A percentile compares a stretch with the other conserved stretches of the same genome.
Conservation (phyloP, 2,888 invertebrate species). For the Caenorhabditis sp. region DNA sequence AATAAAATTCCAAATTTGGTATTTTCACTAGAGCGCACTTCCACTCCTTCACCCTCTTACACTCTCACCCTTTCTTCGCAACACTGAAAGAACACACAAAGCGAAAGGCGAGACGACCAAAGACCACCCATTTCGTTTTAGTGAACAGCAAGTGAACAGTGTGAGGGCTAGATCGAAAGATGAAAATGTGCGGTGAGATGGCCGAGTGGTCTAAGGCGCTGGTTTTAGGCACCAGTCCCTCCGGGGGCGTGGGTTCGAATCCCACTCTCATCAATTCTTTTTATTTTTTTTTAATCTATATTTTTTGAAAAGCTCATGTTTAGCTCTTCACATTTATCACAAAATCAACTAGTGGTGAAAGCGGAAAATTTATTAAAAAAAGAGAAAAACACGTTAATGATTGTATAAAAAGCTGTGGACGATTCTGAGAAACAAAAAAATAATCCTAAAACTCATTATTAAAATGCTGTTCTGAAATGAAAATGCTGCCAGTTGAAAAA, state of each 20-base stretch:
- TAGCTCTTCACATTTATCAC: too few relatives aligned
- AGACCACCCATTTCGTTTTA: too few relatives aligned
- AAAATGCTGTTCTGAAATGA: neutral
- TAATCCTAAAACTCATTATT: neutral
- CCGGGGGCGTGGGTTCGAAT: constrained; percentile 87
- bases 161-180: too few relatives aligned
- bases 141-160: too few relatives aligned
- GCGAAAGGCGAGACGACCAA: too few relatives aligned
- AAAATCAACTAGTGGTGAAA: neutral
- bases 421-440: constrained; percentile 4
- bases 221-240: constrained; percentile 86
- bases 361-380: neutral
- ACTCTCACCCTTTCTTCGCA: too few relatives aligned
- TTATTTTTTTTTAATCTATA: constrained; percentile 2
- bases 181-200: constrained; percentile 71
- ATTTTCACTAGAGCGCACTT: too few relatives aligned
- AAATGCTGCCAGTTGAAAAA: neutral
- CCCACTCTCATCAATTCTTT: constrained; percentile 75
- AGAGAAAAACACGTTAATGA: neutral
- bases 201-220: constrained; percentile 88
- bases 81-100: too few relatives aligned
- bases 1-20: too few relatives aligned
- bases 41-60: too few relatives aligned
- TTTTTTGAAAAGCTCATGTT: too few relatives aligned
- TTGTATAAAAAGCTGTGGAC: neutral